phyloP scores from a whole-genome alignment of 2,888 invertebrate species.

The Netelia virgata region DNA sequence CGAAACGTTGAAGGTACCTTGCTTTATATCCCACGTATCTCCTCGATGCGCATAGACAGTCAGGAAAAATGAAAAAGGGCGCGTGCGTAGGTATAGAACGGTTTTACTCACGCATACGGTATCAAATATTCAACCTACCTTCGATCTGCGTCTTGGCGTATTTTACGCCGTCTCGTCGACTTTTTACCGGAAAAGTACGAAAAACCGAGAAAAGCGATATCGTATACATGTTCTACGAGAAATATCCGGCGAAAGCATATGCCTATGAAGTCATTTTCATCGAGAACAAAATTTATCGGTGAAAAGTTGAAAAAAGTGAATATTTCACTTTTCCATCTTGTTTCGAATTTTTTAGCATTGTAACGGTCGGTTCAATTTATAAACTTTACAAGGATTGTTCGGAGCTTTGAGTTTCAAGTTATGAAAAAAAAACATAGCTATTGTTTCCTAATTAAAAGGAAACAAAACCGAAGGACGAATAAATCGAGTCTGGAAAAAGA shows the following conservation, averaged over 20 bases:
- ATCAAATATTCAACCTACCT: constrained; percentile 54
- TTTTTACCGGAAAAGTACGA: neutral
- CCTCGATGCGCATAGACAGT: constrained; percentile 31
- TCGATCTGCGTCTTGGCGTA: constrained; percentile 37
- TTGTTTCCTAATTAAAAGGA: too few relatives aligned
- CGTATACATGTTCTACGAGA: too few relatives aligned
- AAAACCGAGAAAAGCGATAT: too few relatives aligned
- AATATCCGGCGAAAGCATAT: too few relatives aligned
- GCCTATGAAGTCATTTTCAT: too few relatives aligned
- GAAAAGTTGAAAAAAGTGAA: too few relatives aligned
- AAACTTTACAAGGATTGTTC: too few relatives aligned
- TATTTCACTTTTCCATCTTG: too few relatives aligned
- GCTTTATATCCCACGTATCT: constrained; percentile 49
- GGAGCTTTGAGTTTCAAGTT: neutral
- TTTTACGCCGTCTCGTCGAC: neutral
- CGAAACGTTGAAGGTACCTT: constrained; percentile 61
- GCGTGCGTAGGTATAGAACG: constrained; percentile 4
- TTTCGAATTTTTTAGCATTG: too few relatives aligned
- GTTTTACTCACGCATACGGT: neutral
- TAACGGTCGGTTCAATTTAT: too few relatives aligned
- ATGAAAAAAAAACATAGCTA: neutral
- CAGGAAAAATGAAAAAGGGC: constrained; percentile 31
- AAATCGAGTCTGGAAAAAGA: neutral
- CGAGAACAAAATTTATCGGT: too few relatives aligned
- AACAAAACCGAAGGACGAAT: neutral